Evolutionary conservation across 2,888 invertebrate species (phyloP).

Genomic region (Anagyrus pseudococci): DNA sequence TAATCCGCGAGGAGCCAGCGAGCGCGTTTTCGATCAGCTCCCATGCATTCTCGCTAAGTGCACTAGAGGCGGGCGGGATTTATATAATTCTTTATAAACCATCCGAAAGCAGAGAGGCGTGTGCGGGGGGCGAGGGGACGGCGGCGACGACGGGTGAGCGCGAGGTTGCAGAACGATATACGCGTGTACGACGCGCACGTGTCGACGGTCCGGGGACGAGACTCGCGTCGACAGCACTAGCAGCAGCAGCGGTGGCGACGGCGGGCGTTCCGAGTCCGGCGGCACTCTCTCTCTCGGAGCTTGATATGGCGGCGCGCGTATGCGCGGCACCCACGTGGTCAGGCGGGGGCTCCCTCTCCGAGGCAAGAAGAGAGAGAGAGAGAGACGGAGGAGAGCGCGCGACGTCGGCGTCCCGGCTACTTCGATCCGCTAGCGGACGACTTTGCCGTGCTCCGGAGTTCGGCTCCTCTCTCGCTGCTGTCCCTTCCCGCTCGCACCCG

Average conservation of each 20-base stretch:
- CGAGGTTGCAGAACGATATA: no score
- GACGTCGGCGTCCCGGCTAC: no score
- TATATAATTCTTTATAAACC: no score
- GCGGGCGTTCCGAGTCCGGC: background rate
- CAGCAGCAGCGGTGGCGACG: background rate
- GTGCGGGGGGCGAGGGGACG: no score
- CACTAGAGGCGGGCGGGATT: no score
- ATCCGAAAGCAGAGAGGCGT: no score
- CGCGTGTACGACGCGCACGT: no score
- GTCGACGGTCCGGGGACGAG: background rate
- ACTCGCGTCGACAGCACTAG: background rate
- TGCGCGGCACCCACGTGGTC: constrained; percentile 2
- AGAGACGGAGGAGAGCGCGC: background rate
- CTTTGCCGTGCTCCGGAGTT: background rate
- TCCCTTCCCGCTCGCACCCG: no score
- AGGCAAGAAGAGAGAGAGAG: background rate
- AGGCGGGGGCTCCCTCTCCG: background rate
- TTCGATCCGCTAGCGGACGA: background rate
- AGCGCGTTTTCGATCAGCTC: no score
- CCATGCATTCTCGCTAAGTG: no score
- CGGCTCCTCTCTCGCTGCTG: background rate
- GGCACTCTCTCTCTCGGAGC: background rate
- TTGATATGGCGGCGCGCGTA: background rate
- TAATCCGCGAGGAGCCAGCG: no score
- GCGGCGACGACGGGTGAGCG: no score